Base-by-base conservation (phyloP, 1,140 invertebrate species). In the Pentalonia nigronervosa region DNA sequence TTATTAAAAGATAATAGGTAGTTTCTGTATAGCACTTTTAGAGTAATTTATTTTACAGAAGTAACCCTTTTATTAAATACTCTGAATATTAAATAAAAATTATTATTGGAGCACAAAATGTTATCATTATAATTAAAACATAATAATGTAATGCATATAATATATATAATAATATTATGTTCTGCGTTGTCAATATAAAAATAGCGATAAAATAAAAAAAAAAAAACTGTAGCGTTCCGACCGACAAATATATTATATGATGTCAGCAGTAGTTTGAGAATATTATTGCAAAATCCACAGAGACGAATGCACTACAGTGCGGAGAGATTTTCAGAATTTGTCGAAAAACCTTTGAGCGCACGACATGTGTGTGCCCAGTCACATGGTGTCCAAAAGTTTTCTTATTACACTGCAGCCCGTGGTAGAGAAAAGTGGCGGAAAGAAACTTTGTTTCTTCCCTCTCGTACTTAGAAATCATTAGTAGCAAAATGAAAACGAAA, bases 321-420 rank as follows among this genome's bases (percentile, higher is more conserved):
- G 14, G 45, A 21, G 7, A 47, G 86, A 88, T 48, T 88, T 88
- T 88, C 47, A 25, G n/a, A 88, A 48, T 88, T 88, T 48, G 86
- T 88, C 86, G 84, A 53, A 87, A 87, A 87, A 48, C 84, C 45
- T n/a, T 48, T 48, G 34, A 84, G 2, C 14, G 45, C 17, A 87
- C 86, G 47, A 53, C 48, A 89, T 34, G 87, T 89, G 91, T 48
- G 67, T 48, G 67, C 25, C 21, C 76, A 36, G 81, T 86, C 91
- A 92, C 91, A 56, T 56, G 81, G 76, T 84, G 91, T 84, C 81
- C 91, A 50, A 93, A 93, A 93, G 91, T 93, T 93, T 93, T 93
- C 76, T 93, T 93, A 93, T 93, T 84, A 93, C 67, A 53, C 45
- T 47, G 36, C 34, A 21, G 9, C 20, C 9, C 36, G 23, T 60